Evolutionary conservation across 1,140 invertebrate genomes (phyloP), one percentile per base, ranked within the genome.

Genomic region (Rhynchophorus ferrugineus): DNA sequence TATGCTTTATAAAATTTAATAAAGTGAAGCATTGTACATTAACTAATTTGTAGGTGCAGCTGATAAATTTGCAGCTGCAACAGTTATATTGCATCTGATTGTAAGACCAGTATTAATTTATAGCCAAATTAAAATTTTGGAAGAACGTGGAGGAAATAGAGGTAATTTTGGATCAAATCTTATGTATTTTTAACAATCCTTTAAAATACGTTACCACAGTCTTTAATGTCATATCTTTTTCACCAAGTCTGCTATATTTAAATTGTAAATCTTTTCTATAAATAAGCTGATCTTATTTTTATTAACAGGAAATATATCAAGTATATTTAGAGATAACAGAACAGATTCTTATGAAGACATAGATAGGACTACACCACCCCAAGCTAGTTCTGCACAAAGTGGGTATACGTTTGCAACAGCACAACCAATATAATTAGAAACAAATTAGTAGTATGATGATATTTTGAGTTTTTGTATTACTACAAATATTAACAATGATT

Each of bases 321-420:
- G 43, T 39, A 47, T 53, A 34, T 53, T 57, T 39, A 44, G 49
- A 49, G 56, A 42, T 13, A 49, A 38, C 2, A 36, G 49, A 39
- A 45, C 49, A 39, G 56, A 57, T 22, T 49, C 49, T 7, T 57
- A 57, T 29, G 56, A 57, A 33, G 56, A 57, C 16, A 51, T 57
- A 18, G 56, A 57, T 21, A 49, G 50, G 22, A 11, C 42, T 24
- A 8, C 36, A 21, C 6, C 24, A 3, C 9, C 21, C 13, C 49
- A 49, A n/a, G 48, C 42, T 18, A 36, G 18, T 22, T 39, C 56
- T 9, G 45, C 44, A 19, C 35, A 35, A 5, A 45, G 45, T 13
- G 54, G 54, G 13, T 57, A 57, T 39, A 48, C 47, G 38, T 57
- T 57, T 41, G 44, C 49, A 2, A 44, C 38, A 37, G 56, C 56